phyloP scores from a whole-genome alignment of 2,797 vertebrate genomes.

The Paramormyrops hopkinsi region DNA sequence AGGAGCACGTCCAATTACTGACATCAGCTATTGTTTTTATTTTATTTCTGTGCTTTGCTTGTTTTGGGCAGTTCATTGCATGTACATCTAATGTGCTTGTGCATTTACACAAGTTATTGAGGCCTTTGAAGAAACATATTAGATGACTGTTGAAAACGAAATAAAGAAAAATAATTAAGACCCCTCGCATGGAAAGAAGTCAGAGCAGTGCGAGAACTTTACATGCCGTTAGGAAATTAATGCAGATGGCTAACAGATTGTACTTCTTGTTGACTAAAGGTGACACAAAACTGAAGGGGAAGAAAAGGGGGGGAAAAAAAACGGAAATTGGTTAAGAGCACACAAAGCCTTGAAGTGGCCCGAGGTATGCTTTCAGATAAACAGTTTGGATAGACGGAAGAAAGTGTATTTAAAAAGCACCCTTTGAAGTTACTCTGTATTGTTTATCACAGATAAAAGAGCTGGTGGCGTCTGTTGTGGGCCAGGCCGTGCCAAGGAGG shows the following conservation, averaged over 20 bases:
- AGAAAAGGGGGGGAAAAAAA: slow-evolving; percentile 11
- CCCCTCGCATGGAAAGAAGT: not conserved
- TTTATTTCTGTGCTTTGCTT: slow-evolving; percentile 1
- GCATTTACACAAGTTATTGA: not conserved
- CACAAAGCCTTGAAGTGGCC: slow-evolving; percentile 52
- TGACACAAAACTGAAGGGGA: slow-evolving; percentile 21
- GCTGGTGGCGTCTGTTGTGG: slow-evolving; percentile 42
- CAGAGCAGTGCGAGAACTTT: not conserved
- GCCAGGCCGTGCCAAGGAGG: slow-evolving; percentile 36
- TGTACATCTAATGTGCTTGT: not conserved
- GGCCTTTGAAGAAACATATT: not conserved
- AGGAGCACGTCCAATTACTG: slow-evolving; percentile 19
- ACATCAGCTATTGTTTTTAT: not conserved
- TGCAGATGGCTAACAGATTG: slow-evolving; percentile 42
- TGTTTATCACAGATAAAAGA: slow-evolving; percentile 62
- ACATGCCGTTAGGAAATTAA: slow-evolving; percentile 45
- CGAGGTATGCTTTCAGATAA: slow-evolving; percentile 54
- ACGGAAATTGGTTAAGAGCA: slow-evolving; percentile 48
- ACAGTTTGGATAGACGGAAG: slow-evolving; percentile 54
- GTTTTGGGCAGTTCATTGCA: not conserved
- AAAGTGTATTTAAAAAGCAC: slow-evolving; percentile 52
- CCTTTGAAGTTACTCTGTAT: slow-evolving; percentile 60
- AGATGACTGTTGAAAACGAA: not conserved
- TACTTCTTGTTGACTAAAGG: slow-evolving; percentile 48
- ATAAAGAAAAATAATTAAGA: not conserved